Evolutionary conservation across 2,888 invertebrate species (phyloP).

Genomic region (Drepana falcataria): DNA sequence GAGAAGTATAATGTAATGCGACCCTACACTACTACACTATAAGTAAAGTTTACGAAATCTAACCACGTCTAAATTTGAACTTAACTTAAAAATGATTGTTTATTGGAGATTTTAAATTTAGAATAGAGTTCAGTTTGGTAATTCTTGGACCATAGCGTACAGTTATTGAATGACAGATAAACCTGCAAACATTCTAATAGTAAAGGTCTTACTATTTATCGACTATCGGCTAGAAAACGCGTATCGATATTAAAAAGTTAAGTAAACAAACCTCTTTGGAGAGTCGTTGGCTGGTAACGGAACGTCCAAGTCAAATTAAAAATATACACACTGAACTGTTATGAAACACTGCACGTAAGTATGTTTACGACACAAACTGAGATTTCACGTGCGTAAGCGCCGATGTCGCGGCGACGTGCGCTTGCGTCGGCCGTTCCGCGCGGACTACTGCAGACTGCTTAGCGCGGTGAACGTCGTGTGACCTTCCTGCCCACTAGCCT

Average conservation of each 20-base stretch:
- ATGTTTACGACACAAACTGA: conserved; percentile 42
- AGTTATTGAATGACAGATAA: conserved; percentile 57
- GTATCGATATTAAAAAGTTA: conserved; percentile 25
- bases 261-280: conserved; percentile 58
- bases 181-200: conserved; percentile 53
- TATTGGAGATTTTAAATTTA: no score
- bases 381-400: conserved; percentile 49
- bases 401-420: conserved; percentile 48
- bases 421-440: conserved; percentile 63
- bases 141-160: conserved; percentile 59
- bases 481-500: conserved; percentile 72
- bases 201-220: conserved; percentile 40
- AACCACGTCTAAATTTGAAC: no score
- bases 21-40: no score
- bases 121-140: conserved; percentile 37
- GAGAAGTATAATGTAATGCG: not conserved
- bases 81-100: no score
- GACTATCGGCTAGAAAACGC: conserved; percentile 45
- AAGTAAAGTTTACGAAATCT: no score
- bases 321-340: conserved; percentile 63
- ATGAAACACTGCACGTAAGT: conserved; percentile 65
- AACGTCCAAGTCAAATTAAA: conserved; percentile 42
- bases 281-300: conserved; percentile 44
- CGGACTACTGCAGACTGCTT: conserved; percentile 59
- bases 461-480: conserved; percentile 62